These are phyloP conservation scores for Polyergus mexicanus DNA, from an alignment of 1,140 invertebrate species.

Conservation along the genomic window DNA sequence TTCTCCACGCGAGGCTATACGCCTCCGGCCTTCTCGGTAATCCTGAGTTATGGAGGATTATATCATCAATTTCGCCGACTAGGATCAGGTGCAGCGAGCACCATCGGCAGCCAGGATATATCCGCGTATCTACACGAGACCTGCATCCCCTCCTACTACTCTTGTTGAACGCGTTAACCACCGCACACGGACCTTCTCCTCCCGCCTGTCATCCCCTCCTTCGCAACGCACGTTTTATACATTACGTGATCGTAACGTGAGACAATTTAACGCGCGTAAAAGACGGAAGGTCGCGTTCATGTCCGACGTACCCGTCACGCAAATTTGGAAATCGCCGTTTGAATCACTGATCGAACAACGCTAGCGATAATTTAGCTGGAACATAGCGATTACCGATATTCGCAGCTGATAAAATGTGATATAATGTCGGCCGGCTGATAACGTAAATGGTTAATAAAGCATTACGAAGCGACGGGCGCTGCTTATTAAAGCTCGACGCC, in stretches of 20 bases:
- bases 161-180: constrained; percentile 65
- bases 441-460: constrained; percentile 60
- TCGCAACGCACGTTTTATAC: constrained; percentile 36
- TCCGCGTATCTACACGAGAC: constrained; percentile 63
- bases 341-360: constrained; percentile 53
- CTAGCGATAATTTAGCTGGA: constrained; percentile 55
- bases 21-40: constrained; percentile 81
- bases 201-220: constrained; percentile 4
- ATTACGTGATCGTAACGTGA: constrained; percentile 65
- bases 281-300: constrained; percentile 27
- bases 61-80: constrained; percentile 82
- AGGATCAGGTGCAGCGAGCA: constrained; percentile 83
- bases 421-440: constrained; percentile 53
- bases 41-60: constrained; percentile 86
- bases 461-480: constrained; percentile 50
- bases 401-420: constrained; percentile 60
- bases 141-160: constrained; percentile 12
- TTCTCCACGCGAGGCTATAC: constrained; percentile 58
- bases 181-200: neutral
- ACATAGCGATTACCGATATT: constrained; percentile 54
- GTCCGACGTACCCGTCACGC: constrained; percentile 1
- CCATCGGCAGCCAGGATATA: constrained; percentile 73
- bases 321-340: constrained; percentile 19
- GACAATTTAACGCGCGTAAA: constrained; percentile 59
- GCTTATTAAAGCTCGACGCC: constrained; percentile 54